A percentile compares a stretch with the other conserved stretches of the same genome.
Conservation (phyloP, 2,888 invertebrate species). For the Fragum sueziense region DNA sequence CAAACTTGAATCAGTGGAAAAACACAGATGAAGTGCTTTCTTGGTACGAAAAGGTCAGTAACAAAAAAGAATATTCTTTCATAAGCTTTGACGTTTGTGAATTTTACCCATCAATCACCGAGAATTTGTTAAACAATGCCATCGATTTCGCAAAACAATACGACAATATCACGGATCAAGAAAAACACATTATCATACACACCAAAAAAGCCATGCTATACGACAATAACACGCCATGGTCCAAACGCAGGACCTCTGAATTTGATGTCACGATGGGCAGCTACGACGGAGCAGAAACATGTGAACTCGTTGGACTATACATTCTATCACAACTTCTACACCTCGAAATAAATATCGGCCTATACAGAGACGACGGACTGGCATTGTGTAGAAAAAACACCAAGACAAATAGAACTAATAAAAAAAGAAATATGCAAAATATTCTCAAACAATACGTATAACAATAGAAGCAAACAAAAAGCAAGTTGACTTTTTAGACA, state of each 20-base stretch:
- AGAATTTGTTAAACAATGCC: neutral
- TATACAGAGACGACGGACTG: conserved; percentile 6
- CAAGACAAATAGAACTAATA: neutral
- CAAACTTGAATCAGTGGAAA: conserved; percentile 2
- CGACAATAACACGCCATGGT: neutral
- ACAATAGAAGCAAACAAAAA: conserved; percentile 9
- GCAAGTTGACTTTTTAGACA: neutral
- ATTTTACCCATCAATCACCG: conserved; percentile 1
- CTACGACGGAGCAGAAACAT: conserved; percentile 2
- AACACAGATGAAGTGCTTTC: neutral
- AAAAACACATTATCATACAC: neutral
- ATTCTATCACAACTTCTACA: conserved; percentile 2
- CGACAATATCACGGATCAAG: neutral
- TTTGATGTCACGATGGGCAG: conserved; percentile 4
- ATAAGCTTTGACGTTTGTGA: conserved; percentile 4
- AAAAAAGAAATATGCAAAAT: conserved; percentile 10
- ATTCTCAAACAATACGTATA: neutral
- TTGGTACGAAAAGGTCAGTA: neutral
- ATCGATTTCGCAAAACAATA: neutral
- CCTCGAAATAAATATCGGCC: neutral
- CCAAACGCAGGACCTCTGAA: neutral
- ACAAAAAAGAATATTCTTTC: neutral
- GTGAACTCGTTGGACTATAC: conserved; percentile 3
- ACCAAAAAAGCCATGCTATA: conserved; percentile 8
- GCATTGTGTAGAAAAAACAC: neutral